These are phyloP conservation scores for Talpa occidentalis DNA, from an alignment of 2,113 vertebrate species.

Conservation along the genomic window DNA sequence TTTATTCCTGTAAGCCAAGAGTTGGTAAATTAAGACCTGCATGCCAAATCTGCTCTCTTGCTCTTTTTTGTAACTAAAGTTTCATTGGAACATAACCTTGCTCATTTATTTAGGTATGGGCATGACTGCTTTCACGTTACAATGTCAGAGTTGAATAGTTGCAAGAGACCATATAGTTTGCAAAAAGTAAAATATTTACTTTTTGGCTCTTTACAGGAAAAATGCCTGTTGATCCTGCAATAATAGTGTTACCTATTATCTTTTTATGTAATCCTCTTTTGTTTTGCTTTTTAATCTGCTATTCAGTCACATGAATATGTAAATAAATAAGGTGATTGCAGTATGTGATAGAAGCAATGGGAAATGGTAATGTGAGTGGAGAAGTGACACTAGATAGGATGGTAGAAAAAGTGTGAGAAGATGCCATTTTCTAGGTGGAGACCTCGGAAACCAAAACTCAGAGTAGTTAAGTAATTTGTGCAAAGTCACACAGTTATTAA, in stretches of 20 bases:
- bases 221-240: neutral
- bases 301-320: neutral
- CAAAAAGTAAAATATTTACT: neutral
- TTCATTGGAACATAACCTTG: neutral
- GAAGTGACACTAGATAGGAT: neutral
- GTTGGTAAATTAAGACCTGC: neutral
- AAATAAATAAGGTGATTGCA: neutral
- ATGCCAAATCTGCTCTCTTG: neutral
- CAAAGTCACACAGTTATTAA: neutral
- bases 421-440: neutral
- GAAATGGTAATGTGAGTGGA: neutral
- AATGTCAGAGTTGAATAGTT: neutral
- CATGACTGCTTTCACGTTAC: neutral
- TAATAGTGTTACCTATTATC: neutral
- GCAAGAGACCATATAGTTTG: neutral
- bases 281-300: neutral
- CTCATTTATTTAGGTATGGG: neutral
- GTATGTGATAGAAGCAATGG: neutral
- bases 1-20: constrained; percentile 14
- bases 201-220: neutral
- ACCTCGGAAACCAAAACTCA: neutral
- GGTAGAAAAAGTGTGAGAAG: neutral
- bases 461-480: neutral
- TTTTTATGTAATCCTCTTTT: constrained; percentile 4
- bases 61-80: constrained; percentile 34